These are phyloP conservation scores for Chydorus sphaericus DNA, from an alignment of 2,888 invertebrate genomes.

Conservation along the genomic window DNA sequence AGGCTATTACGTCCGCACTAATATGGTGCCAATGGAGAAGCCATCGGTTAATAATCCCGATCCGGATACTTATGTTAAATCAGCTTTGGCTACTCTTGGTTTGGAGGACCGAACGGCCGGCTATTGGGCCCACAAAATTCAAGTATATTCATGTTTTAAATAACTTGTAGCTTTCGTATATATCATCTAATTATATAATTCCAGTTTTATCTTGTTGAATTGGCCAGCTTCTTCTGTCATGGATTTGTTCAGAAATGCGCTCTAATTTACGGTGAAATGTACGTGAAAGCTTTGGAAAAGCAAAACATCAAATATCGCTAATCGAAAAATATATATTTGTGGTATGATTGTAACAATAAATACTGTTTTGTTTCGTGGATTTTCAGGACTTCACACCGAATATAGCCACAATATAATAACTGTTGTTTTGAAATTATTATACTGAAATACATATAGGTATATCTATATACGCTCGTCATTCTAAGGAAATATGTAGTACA, in stretches of 20 bases:
- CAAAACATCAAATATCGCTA: not conserved
- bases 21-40: constrained; percentile 45
- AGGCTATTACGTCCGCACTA: constrained; percentile 62
- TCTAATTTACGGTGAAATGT: not conserved
- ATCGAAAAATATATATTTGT: too few species aligned
- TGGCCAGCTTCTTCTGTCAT: not conserved
- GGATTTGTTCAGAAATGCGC: not conserved
- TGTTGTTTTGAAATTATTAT: too few species aligned
- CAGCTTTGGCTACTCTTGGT: constrained; percentile 30
- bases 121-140: constrained; percentile 28
- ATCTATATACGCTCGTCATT: too few species aligned
- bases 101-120: constrained; percentile 30
- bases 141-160: not conserved
- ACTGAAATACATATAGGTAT: too few species aligned
- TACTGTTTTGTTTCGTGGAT: too few species aligned
- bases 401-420: too few species aligned
- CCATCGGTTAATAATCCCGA: constrained; percentile 41
- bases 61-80: constrained; percentile 22
- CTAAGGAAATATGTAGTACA: too few species aligned
- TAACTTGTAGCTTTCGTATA: not conserved
- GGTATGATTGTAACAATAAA: too few species aligned
- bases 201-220: not conserved
- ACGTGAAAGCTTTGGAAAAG: not conserved
- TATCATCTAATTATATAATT: not conserved
- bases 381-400: too few species aligned